Base-by-base conservation (phyloP, 2,888 invertebrate genomes). In the Drosophila ustulata region DNA sequence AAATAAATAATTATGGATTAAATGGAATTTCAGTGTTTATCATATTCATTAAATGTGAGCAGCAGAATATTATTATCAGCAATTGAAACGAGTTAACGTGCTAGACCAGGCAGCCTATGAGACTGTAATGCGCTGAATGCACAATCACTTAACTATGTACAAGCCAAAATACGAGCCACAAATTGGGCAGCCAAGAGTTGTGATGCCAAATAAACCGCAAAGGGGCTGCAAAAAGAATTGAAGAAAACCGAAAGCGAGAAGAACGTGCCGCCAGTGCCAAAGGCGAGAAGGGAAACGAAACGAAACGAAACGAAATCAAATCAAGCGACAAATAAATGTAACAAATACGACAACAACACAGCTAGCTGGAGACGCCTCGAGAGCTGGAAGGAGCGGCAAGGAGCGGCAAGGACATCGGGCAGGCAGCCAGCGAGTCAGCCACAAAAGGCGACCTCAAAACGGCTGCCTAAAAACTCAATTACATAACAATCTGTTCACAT, bases 401-500 rank as follows among this genome's bases (percentile, higher is more conserved):
- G 18, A 45, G 56, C 28, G 52, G 49, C 66, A 63, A 61, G 65
- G 66, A 64, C 72, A 63, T 30, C 39, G 47, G 68, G 37, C 63
- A 45, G 39, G n/a, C 61, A 47, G 52, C 56, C 67, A 61, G 55
- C 43, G 56, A 75, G 69, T 66, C 86, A 75, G 78, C 88, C 85
- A 74, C 85, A 89, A 83, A 84, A 85, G 83, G 69, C 83, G 83
- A 85, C 88, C 88, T 88, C 88, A 85, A 85, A 88, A 88, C 86
- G 83, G 83, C 83, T 89, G 90, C 88, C 89, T 89, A 89, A 90
- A 91, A 91, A 91, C 90, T 91, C 91, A 91, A 91, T 91, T 91
- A 91, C 87, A 90, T 87, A 91, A 91, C 91, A 91, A 91, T 91
- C 91, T 91, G 91, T 91, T 91, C 91, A 91, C 91, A 91, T 91